phyloP scores from a whole-genome alignment of 1,140 invertebrate genomes.

The Pteromalus puparum region DNA sequence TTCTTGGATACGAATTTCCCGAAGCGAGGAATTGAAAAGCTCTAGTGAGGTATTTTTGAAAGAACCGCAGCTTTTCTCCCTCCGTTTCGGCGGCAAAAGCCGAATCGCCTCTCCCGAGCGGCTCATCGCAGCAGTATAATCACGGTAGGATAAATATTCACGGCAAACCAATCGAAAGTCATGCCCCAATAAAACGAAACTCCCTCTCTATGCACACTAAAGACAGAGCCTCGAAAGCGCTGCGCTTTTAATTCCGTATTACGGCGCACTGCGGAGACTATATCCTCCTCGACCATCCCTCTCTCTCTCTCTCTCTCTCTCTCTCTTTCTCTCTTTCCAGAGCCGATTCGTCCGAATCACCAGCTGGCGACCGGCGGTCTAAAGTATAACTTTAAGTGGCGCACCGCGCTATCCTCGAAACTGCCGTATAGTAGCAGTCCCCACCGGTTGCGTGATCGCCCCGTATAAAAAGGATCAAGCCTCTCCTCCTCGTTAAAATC shows the following conservation, averaged over 20 bases:
- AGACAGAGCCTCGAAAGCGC: constrained; percentile 2
- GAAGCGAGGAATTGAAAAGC: too few relatives aligned
- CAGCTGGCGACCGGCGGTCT: background rate
- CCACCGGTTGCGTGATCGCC: constrained; percentile 36
- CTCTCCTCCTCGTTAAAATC: constrained; percentile 43
- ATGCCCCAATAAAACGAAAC: constrained; percentile 3
- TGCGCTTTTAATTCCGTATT: constrained; percentile 33
- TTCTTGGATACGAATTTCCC: too few relatives aligned
- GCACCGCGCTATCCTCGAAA: background rate
- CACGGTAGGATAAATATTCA: background rate
- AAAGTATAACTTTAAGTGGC: constrained; percentile 44
- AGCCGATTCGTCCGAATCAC: constrained; percentile 28
- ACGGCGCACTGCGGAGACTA: background rate
- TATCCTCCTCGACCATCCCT: background rate
- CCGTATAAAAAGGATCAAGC: constrained; percentile 45
- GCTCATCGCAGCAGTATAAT: background rate
- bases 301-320: background rate
- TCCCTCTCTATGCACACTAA: background rate
- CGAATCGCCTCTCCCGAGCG: background rate
- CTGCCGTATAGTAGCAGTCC: background rate
- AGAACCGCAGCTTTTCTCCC: too few relatives aligned
- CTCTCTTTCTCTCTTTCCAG: background rate
- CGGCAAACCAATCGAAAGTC: background rate
- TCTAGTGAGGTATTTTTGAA: too few relatives aligned
- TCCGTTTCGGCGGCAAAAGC: background rate